phyloP scores from a whole-genome alignment of 2,113 vertebrate genomes.

The Plecturocebus donacophilus region DNA sequence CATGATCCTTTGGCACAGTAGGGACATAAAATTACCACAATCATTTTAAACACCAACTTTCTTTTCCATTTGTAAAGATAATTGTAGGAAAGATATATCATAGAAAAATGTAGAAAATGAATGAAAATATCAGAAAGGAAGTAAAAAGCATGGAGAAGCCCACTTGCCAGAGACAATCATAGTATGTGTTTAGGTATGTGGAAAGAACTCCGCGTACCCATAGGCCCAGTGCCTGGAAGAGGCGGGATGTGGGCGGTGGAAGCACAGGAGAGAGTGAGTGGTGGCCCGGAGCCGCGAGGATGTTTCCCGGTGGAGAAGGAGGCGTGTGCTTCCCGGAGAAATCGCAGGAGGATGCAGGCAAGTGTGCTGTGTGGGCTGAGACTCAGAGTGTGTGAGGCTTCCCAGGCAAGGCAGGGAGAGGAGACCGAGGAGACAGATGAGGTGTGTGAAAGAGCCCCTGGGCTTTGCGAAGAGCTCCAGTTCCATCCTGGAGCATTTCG shows the following conservation, averaged over 20 bases:
- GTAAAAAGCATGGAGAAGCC: neutral
- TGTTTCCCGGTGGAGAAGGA: neutral
- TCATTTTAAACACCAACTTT: neutral
- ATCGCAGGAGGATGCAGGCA: neutral
- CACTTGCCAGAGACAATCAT: neutral
- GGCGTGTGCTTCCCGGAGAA: neutral
- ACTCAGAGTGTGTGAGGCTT: neutral
- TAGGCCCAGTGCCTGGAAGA: neutral
- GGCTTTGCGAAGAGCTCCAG: neutral
- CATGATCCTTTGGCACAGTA: neutral
- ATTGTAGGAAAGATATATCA: neutral
- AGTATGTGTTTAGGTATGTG: neutral
- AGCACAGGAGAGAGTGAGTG: neutral
- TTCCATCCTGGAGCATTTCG: neutral
- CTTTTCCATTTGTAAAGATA: neutral
- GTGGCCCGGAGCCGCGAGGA: fast-evolving
- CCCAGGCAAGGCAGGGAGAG: too few species aligned
- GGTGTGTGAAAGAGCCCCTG: too few species aligned
- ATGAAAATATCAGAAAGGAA: neutral
- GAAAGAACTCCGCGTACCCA: neutral
- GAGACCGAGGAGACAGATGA: neutral
- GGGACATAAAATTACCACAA: neutral
- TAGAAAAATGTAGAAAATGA: neutral
- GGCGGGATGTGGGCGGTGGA: too few species aligned
- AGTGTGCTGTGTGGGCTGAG: neutral